phyloP scores from a whole-genome alignment of 2,888 invertebrate species.

The Imbricaverruca yamaguchii region DNA sequence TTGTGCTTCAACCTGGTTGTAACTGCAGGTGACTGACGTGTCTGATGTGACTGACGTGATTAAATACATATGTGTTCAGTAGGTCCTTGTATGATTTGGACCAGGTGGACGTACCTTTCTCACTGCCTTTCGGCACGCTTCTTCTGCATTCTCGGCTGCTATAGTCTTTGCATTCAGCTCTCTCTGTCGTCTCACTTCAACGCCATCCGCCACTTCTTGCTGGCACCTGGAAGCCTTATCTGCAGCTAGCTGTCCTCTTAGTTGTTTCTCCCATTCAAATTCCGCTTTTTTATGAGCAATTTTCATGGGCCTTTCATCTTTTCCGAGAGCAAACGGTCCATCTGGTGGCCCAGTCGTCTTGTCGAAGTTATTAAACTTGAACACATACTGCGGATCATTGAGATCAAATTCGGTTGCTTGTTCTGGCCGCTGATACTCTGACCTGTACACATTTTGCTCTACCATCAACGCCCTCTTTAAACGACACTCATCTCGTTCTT shows the following conservation, averaged over 20 bases:
- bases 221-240: neutral
- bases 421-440: neutral
- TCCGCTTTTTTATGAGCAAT: neutral
- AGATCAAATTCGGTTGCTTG: neutral
- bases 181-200: neutral
- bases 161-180: neutral
- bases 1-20: too few relatives aligned
- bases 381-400: neutral
- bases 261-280: constrained; percentile 6
- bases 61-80: too few relatives aligned
- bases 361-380: neutral
- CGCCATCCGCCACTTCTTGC: neutral
- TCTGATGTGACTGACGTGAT: too few relatives aligned
- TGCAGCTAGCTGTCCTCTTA: neutral
- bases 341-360: neutral
- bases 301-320: constrained; percentile 9
- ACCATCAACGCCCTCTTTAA: neutral
- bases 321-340: neutral
- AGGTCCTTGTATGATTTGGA: too few relatives aligned
- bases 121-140: neutral
- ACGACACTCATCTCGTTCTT: constrained; percentile 9
- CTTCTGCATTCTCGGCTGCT: neutral
- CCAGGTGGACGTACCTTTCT: neutral
- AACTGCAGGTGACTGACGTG: too few relatives aligned
- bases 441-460: neutral